These are phyloP conservation scores for Girardinichthys multiradiatus DNA, from an alignment of 2,113 vertebrate genomes.

Conservation along the genomic window DNA sequence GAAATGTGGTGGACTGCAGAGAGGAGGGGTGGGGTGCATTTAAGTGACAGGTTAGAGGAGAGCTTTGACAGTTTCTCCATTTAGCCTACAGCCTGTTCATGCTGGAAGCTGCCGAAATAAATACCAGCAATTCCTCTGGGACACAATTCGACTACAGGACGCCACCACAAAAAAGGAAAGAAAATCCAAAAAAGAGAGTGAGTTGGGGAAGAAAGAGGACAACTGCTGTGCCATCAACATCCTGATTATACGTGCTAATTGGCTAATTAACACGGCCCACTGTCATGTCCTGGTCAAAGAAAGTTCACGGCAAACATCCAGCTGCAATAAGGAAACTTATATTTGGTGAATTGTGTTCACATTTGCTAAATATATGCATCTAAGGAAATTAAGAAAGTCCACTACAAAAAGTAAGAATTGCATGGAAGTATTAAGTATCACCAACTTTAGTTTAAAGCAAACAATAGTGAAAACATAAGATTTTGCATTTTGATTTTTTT, in stretches of 20 bases:
- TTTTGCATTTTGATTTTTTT: no score
- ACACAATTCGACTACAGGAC: slow-evolving; percentile 54
- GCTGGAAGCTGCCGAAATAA: slow-evolving; percentile 71
- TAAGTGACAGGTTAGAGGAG: slow-evolving; percentile 74
- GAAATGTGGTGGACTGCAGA: slow-evolving; percentile 19
- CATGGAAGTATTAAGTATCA: neutral
- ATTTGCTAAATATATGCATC: neutral
- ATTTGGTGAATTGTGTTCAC: neutral
- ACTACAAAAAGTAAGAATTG: neutral
- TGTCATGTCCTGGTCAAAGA: slow-evolving; percentile 34
- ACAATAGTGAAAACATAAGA: neutral
- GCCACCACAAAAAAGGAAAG: neutral
- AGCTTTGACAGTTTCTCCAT: slow-evolving; percentile 75
- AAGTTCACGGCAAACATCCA: slow-evolving; percentile 9
- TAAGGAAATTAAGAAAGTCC: neutral
- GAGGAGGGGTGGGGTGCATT: neutral
- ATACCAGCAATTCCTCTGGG: slow-evolving; percentile 70
- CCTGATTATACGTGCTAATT: slow-evolving; percentile 62
- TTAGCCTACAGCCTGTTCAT: slow-evolving; percentile 65
- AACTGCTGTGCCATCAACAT: slow-evolving; percentile 46
- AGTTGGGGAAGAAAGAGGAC: slow-evolving; percentile 22
- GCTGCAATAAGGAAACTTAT: neutral
- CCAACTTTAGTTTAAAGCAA: neutral
- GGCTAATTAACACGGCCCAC: slow-evolving; percentile 51
- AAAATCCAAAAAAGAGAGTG: slow-evolving; percentile 37